Percentiles rank a stretch among this genome's conserved stretches.
phyloP scores from a whole-genome alignment of 2,888 invertebrate genomes.

The Acrocyrtus sp. region DNA sequence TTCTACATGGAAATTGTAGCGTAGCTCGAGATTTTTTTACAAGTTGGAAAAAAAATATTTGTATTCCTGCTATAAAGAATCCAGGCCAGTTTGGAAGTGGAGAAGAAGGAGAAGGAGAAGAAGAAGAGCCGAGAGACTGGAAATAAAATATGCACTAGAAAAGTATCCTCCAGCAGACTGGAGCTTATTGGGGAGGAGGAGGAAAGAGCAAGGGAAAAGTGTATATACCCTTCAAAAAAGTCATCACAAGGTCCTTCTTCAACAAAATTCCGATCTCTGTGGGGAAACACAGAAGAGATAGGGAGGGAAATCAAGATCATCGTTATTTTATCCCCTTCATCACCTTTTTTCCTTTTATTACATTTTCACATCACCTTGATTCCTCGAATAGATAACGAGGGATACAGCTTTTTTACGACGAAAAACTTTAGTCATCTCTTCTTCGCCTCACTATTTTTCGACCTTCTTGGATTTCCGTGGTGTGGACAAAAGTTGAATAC shows the following conservation, averaged over 20 bases:
- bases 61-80: not conserved
- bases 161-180: not conserved
- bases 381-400: no score
- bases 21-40: not conserved
- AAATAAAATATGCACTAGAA: no score
- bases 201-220: not conserved
- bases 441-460: no score
- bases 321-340: no score
- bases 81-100: not conserved
- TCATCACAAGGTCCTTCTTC: slow-evolving; percentile 37
- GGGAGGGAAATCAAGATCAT: no score
- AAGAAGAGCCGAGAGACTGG: not conserved
- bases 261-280: slow-evolving; percentile 1
- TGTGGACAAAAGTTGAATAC: no score
- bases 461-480: no score
- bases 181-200: not conserved
- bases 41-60: not conserved
- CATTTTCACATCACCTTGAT: no score
- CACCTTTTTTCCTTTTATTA: no score
- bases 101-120: not conserved
- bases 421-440: no score
- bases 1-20: not conserved
- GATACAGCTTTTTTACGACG: no score
- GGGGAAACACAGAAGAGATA: no score
- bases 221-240: slow-evolving; percentile 29